phyloP scores from a whole-genome alignment of 2,113 vertebrate genomes.

The Herpailurus yagouaroundi region DNA sequence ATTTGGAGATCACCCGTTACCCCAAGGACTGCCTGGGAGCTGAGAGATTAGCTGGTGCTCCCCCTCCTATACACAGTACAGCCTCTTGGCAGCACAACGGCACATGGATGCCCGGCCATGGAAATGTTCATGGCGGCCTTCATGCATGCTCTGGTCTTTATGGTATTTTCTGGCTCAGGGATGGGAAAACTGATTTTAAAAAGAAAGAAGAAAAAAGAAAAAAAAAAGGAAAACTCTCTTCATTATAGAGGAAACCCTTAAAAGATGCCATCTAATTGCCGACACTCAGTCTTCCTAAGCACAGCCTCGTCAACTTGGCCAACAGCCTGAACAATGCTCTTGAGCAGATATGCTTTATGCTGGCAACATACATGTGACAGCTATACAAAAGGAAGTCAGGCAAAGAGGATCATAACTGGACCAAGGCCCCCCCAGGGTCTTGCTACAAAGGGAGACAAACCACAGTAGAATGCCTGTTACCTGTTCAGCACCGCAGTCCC shows the following conservation, averaged over 20 bases:
- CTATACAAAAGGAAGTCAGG: background rate
- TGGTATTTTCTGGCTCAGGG: background rate
- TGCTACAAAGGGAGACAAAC: background rate
- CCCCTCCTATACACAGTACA: fast-evolving
- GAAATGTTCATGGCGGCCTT: background rate
- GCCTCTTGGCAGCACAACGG: fast-evolving
- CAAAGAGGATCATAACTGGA: background rate
- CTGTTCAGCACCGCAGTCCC: background rate
- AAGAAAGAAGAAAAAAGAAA: background rate
- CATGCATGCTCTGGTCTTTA: background rate
- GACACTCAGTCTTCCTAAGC: background rate
- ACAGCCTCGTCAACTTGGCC: background rate
- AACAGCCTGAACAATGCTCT: background rate
- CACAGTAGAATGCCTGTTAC: constrained; percentile 40
- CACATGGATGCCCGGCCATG: background rate
- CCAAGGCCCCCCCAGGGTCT: background rate
- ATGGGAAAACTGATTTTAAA: background rate
- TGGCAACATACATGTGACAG: background rate
- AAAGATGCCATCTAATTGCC: background rate
- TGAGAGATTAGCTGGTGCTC: fast-evolving
- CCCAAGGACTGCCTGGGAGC: background rate
- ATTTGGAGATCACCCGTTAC: background rate
- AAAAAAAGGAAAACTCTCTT: no score
- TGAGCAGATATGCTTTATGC: fast-evolving
- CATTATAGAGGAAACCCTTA: background rate